A percentile compares a stretch with the other conserved stretches of the same genome.
Evolutionary conservation across 2,888 invertebrate species (phyloP).

Genomic region (Eristalis arbustorum): DNA sequence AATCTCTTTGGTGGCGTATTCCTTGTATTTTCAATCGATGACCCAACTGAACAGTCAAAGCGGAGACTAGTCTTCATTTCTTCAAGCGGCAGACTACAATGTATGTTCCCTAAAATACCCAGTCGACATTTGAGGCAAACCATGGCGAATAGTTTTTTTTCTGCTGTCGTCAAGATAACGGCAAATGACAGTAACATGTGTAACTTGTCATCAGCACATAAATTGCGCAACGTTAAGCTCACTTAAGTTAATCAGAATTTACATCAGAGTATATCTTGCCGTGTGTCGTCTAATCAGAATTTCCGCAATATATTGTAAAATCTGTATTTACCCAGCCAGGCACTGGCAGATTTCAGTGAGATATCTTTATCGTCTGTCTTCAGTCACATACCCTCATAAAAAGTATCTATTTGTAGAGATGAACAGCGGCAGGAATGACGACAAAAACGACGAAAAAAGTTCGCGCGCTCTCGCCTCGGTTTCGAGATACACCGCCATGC

Average conservation of each 20-base stretch:
- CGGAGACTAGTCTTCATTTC: too few relatives aligned
- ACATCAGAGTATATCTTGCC: background rate
- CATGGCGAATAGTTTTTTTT: background rate
- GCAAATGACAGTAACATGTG: background rate
- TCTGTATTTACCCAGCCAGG: slow-evolving; percentile 26
- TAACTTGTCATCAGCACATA: background rate
- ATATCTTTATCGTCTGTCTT: slow-evolving; percentile 1
- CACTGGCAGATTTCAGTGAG: background rate
- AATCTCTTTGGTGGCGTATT: too few relatives aligned
- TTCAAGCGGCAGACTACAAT: background rate
- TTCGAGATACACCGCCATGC: background rate
- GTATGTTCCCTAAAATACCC: background rate
- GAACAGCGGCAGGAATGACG: background rate
- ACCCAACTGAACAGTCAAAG: too few relatives aligned
- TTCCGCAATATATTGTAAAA: slow-evolving; percentile 38
- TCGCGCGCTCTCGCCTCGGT: background rate
- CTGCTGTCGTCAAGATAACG: background rate
- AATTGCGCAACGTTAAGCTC: background rate
- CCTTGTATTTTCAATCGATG: too few relatives aligned
- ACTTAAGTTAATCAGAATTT: background rate
- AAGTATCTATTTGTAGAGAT: slow-evolving; percentile 24
- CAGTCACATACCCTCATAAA: background rate
- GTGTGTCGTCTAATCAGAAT: slow-evolving; percentile 24
- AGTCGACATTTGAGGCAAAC: background rate
- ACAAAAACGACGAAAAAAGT: background rate